A percentile compares a stretch with the other conserved stretches of the same genome.
These are phyloP conservation scores for Syrrhaptes paradoxus DNA, from an alignment of 2,113 vertebrate genomes.

Conservation along the genomic window DNA sequence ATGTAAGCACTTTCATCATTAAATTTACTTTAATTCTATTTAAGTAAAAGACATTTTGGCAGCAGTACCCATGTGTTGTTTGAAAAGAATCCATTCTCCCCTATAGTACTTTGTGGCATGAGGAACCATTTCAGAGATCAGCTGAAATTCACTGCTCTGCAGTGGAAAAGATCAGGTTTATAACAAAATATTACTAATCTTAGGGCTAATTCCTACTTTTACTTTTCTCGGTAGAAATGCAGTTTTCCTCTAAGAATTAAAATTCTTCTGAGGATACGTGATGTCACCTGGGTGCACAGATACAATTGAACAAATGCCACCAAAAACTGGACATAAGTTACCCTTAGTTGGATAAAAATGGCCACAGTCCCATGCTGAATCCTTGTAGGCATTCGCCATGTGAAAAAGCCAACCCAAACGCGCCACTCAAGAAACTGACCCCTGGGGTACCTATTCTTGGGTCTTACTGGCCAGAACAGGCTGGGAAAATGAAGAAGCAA, in stretches of 20 bases:
- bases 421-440: not conserved
- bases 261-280: not conserved
- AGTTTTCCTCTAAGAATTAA: not conserved
- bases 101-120: not conserved
- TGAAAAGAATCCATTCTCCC: not conserved
- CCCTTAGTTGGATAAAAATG: not conserved
- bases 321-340: not conserved
- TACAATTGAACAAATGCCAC: not conserved
- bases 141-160: not conserved
- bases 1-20: not conserved
- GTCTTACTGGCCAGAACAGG: not conserved
- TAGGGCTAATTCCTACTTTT: not conserved
- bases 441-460: not conserved
- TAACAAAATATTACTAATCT: not conserved
- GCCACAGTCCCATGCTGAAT: not conserved
- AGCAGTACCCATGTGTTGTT: not conserved
- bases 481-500: not conserved
- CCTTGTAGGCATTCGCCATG: not conserved
- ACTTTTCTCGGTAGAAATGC: not conserved
- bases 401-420: not conserved
- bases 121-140: not conserved
- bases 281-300: not conserved
- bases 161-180: not conserved
- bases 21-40: not conserved
- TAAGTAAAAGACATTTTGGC: conserved; percentile 37